phyloP scores from a whole-genome alignment of 2,888 invertebrate species.

The Arrhopalites spinosus region DNA sequence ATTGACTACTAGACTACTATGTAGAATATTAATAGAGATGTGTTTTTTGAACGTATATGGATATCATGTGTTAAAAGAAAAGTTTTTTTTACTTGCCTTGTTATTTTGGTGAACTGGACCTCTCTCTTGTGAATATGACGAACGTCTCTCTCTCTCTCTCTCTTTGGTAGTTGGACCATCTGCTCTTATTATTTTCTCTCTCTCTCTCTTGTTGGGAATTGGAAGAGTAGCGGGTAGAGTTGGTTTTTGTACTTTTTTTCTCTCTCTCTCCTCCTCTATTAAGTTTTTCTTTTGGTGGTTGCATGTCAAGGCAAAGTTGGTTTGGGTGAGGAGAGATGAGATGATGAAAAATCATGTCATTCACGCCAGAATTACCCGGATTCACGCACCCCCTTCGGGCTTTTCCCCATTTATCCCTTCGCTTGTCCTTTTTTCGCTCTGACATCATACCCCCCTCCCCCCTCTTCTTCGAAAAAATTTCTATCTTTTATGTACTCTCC shows the following conservation, averaged over 20 bases:
- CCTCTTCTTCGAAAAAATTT: no score
- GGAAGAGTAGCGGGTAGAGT: background rate
- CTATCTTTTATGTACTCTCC: no score
- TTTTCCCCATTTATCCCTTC: background rate
- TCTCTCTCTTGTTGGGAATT: background rate
- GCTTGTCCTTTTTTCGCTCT: background rate
- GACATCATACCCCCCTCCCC: background rate
- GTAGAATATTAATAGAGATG: no score
- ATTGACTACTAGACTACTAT: no score
- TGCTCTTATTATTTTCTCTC: background rate
- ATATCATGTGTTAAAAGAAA: no score
- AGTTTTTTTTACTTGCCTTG: no score
- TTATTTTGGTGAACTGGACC: no score
- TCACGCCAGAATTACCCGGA: slow-evolving; percentile 40
- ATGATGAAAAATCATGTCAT: slow-evolving; percentile 41
- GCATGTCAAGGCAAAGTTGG: slow-evolving; percentile 22
- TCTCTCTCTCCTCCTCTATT: background rate
- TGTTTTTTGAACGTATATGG: no score
- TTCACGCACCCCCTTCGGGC: slow-evolving; percentile 30
- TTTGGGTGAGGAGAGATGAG: slow-evolving; percentile 15
- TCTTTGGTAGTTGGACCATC: background rate
- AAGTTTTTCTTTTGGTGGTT: slow-evolving; percentile 5
- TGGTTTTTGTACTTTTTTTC: background rate
- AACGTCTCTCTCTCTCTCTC: background rate
- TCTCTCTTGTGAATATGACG: background rate